Conservation (phyloP, 1,140 invertebrate species). For the Chionoecetes opilio region DNA sequence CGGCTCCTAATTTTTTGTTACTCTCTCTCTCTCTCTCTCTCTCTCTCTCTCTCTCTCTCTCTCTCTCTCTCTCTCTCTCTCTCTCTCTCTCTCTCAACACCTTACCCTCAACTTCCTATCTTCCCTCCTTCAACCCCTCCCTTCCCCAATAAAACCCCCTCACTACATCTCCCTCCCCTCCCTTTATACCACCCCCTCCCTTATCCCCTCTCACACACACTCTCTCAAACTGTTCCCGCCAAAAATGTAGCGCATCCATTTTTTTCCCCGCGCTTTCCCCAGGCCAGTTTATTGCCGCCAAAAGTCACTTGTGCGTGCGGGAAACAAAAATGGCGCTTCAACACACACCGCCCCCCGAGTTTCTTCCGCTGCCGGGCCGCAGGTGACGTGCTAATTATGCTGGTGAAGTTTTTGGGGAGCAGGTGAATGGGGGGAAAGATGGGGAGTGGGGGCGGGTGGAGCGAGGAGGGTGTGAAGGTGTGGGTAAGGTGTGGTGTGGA, state of each 20-base stretch:
- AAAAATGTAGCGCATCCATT: slow-evolving; percentile 66
- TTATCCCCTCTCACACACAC: not conserved
- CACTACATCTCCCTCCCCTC: not conserved
- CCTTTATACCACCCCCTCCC: not conserved
- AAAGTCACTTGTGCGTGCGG: slow-evolving; percentile 66
- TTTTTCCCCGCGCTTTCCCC: slow-evolving; percentile 67
- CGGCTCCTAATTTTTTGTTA: not conserved
- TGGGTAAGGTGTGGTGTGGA: too few species aligned
- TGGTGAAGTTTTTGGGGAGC: not conserved
- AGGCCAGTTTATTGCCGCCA: slow-evolving; percentile 63
- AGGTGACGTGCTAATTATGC: slow-evolving; percentile 70
- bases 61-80: slow-evolving; percentile 43
- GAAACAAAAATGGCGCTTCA: slow-evolving; percentile 68
- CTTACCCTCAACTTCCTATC: not conserved
- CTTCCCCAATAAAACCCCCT: not conserved
- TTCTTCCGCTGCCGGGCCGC: slow-evolving; percentile 64
- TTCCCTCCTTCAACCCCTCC: not conserved
- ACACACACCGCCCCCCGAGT: slow-evolving; percentile 44
- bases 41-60: not conserved
- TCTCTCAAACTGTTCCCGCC: slow-evolving; percentile 68
- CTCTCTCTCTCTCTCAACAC: slow-evolving; percentile 13
- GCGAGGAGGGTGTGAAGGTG: not conserved
- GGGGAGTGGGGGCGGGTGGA: not conserved
- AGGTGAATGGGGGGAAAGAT: not conserved
- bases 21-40: slow-evolving; percentile 31